Conservation (phyloP, 2,888 invertebrate genomes). For the Tetropium fuscum region DNA sequence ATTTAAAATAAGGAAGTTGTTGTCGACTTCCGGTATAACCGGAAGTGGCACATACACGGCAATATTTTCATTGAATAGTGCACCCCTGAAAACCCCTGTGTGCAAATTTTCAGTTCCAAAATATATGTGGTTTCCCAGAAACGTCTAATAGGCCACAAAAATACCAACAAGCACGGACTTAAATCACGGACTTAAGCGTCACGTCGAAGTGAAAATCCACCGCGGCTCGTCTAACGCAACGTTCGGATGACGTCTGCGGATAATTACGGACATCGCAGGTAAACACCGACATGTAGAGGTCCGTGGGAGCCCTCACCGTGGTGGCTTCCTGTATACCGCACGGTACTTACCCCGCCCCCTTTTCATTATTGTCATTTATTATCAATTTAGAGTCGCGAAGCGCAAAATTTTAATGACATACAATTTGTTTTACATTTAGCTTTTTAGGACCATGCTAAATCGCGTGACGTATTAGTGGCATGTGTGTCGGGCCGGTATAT, state of each 20-base stretch:
- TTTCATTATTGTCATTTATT: conserved; percentile 67
- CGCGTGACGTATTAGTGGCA: conserved; percentile 52
- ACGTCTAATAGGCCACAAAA: too few species aligned
- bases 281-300: conserved; percentile 45
- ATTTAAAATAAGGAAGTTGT: too few species aligned
- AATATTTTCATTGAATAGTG: too few species aligned
- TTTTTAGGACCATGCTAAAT: conserved; percentile 42
- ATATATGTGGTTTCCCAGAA: too few species aligned
- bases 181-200: too few species aligned
- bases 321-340: conserved; percentile 61
- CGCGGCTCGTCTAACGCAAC: neutral
- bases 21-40: too few species aligned
- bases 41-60: too few species aligned
- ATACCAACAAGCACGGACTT: too few species aligned
- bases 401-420: conserved; percentile 66
- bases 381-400: conserved; percentile 64
- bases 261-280: conserved; percentile 46
- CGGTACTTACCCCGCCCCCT: conserved; percentile 61
- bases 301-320: conserved; percentile 53
- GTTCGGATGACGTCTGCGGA: conserved; percentile 28
- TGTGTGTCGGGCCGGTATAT: conserved; percentile 45
- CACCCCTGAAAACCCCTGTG: too few species aligned
- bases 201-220: conserved; percentile 4
- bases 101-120: too few species aligned
- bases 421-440: conserved; percentile 63